These are phyloP conservation scores for Plemyria rubiginata DNA, from an alignment of 2,888 invertebrate genomes.

Conservation along the genomic window DNA sequence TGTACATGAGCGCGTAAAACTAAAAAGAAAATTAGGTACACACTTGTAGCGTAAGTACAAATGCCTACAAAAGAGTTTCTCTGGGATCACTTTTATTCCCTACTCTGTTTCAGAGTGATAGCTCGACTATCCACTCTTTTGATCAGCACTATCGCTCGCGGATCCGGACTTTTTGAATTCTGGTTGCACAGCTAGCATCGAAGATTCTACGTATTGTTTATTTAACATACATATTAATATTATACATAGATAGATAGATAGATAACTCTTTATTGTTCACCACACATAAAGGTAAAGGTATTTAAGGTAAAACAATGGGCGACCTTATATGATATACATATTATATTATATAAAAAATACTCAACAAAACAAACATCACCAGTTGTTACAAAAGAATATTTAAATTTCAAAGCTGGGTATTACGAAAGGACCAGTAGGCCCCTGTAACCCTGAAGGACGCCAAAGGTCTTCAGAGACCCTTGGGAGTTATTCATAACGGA, in stretches of 20 bases:
- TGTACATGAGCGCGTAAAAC: neutral
- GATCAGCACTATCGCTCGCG: too few species aligned
- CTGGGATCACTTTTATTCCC: constrained; percentile 3
- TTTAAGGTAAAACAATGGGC: too few species aligned
- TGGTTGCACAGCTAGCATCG: neutral
- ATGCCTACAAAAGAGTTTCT: neutral
- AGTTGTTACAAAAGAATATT: neutral
- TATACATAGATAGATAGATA: too few species aligned
- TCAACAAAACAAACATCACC: neutral
- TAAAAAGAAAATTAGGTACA: neutral
- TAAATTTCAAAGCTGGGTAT: constrained; percentile 8
- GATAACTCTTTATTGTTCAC: too few species aligned
- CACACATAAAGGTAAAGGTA: too few species aligned
- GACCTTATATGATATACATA: too few species aligned
- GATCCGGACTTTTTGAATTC: constrained; percentile 2
- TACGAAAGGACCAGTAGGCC: constrained; percentile 12
- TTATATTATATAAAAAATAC: too few species aligned
- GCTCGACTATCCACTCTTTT: too few species aligned
- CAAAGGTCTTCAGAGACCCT: constrained; percentile 47
- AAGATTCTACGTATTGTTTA: too few species aligned
- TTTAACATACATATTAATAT: too few species aligned
- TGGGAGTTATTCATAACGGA: constrained; percentile 67
- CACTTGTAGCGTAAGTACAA: too few species aligned
- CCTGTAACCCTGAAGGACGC: constrained; percentile 41
- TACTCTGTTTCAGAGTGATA: neutral